Base-by-base conservation (phyloP, 2,797 vertebrate genomes). In the Gadopsis bispinosus region DNA sequence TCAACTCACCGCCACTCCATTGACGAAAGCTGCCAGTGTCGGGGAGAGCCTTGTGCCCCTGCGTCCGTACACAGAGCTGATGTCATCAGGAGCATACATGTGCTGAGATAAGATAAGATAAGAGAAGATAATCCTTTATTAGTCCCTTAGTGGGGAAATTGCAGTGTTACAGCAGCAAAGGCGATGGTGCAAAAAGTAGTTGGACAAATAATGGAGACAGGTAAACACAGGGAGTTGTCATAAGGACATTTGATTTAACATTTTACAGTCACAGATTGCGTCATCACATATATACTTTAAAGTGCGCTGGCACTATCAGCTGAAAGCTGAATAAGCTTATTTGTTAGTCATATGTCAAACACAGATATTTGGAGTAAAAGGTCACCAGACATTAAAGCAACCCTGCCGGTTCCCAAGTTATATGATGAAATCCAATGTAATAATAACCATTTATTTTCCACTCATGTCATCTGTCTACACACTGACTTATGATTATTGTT, bases 1-100 rank as follows among this genome's bases (percentile, higher is more conserved):
- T 59, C 31, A 19, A 93, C 96, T 96, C 90, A 97, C 97, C 50
- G 97, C 96, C 48, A 97, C 96, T 33, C 97, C 97, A 0, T 97
- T 97, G 77, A 95, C 94, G 64, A 96, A 97, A 0, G 97, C 96
- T 4, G 97, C 96, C 87, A 97, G 88, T 0, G 94, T 96, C 0
- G 97, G 96, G 5, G 96, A 96, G 6, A 97, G 93, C 80, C 90
- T 96, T 31, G 91, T 64, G 0, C 90, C 95, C 0, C 80, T 88
- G 79, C 92, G 95, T 43, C 97, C 97, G 3, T 97, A 97, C n/a
- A 97, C 95, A 1, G 94, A 95, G 91, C 97, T 96, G 63, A 95
- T 86, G 0, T 95, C 83, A 86, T 94, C 91, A 0, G 94, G 86
- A 17, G 94, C 93, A 11, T 95, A 96, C 85, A 96, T 92, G 83